Conservation (phyloP, 2,888 invertebrate genomes). For the Agelastica alni region DNA sequence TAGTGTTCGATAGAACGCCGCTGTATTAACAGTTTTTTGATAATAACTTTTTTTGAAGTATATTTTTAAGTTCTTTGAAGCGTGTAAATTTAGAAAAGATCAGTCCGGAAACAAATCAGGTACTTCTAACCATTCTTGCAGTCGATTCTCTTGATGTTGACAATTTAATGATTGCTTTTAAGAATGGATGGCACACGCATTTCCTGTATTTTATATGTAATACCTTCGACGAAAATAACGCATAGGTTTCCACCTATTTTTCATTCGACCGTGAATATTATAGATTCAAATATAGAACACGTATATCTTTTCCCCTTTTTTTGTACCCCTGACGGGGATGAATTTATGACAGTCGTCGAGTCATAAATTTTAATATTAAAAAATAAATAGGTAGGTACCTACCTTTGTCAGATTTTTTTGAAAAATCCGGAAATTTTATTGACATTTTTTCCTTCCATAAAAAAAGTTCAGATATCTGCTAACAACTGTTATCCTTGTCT, state of each 20-base stretch:
- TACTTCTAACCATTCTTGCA: conserved; percentile 16
- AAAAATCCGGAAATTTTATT: not conserved
- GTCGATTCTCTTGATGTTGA: conserved; percentile 38
- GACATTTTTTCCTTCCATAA: no score
- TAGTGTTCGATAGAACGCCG: no score
- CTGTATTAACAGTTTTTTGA: no score
- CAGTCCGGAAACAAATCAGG: conserved; percentile 35
- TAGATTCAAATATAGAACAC: conserved; percentile 7
- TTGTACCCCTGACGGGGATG: no score
- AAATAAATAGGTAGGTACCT: no score
- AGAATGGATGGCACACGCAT: conserved; percentile 27
- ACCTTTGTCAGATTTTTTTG: no score
- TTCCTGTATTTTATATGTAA: conserved; percentile 31
- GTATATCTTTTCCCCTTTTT: not conserved
- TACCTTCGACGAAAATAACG: conserved; percentile 22
- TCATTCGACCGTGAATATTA: conserved; percentile 25
- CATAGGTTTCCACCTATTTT: conserved; percentile 13
- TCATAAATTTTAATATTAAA: no score
- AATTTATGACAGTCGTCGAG: no score
- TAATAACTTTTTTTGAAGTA: no score
- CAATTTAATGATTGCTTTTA: conserved; percentile 36
- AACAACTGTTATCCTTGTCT: no score
- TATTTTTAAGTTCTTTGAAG: conserved; percentile 3
- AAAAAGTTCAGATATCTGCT: no score
- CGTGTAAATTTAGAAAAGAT: conserved; percentile 27